Conservation (phyloP, 2,797 vertebrate genomes). For the Rallus crepitans region DNA sequence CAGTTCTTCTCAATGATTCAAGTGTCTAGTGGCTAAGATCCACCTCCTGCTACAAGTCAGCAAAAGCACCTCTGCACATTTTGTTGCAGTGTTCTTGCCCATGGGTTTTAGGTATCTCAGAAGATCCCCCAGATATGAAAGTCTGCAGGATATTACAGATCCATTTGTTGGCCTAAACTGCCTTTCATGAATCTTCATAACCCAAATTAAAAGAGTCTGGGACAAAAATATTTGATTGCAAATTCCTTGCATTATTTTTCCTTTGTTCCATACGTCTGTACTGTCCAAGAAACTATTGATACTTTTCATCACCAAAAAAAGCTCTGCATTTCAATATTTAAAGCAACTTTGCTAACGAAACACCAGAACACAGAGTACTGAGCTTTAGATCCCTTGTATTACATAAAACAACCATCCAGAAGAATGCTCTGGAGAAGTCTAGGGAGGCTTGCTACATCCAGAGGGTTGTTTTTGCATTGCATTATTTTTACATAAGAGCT, state of each 20-base stretch:
- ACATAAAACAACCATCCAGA: constrained; percentile 38
- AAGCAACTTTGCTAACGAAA: constrained; percentile 15
- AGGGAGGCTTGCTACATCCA: constrained; percentile 26
- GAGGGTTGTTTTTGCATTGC: constrained; percentile 42
- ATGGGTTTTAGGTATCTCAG: neutral
- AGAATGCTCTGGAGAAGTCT: constrained; percentile 10
- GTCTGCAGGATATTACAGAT: neutral
- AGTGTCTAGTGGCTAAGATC: neutral
- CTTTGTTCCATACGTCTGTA: neutral
- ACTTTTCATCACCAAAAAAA: neutral
- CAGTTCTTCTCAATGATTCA: neutral
- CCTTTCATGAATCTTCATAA: neutral
- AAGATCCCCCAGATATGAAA: neutral
- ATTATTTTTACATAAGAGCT: constrained; percentile 59
- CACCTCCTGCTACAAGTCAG: constrained; percentile 32
- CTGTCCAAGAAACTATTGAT: neutral
- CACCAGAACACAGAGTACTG: constrained; percentile 1
- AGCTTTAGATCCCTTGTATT: constrained; percentile 23
- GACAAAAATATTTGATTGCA: constrained; percentile 1
- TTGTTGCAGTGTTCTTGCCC: neutral
- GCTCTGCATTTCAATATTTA: constrained; percentile 1
- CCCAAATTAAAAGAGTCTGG: neutral
- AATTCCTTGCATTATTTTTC: constrained; percentile 7
- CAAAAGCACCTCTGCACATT: neutral
- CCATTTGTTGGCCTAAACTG: neutral